Evolutionary conservation across 2,113 vertebrate genomes (phyloP).

Genomic region (Bothrops jararaca): DNA sequence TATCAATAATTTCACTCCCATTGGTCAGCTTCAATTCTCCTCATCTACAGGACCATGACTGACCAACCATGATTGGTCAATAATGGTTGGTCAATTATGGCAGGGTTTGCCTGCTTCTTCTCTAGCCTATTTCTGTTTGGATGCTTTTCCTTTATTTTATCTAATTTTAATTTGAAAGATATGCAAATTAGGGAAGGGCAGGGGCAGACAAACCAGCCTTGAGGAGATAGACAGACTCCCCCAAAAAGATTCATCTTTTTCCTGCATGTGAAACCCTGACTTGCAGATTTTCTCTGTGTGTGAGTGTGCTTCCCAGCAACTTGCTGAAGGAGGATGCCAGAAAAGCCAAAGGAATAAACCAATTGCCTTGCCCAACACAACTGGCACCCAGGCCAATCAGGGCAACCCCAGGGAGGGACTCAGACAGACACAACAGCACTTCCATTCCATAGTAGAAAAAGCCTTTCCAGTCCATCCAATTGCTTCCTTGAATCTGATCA

Average conservation of each 20-base stretch:
- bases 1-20: not conserved
- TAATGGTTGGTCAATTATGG: not conserved
- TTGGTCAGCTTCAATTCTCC: not conserved
- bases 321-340: not conserved
- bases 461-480: not conserved
- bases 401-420: not conserved
- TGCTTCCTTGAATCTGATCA: not conserved
- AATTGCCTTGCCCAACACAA: not conserved
- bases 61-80: not conserved
- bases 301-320: not conserved
- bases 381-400: not conserved
- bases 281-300: not conserved
- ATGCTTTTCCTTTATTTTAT: not conserved
- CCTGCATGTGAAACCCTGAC: not conserved
- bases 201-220: not conserved
- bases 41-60: not conserved
- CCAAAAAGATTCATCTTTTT: not conserved
- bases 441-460: not conserved
- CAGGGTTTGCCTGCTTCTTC: not conserved
- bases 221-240: not conserved
- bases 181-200: not conserved
- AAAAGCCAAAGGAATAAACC: not conserved
- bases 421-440: not conserved
- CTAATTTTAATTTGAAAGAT: not conserved
- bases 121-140: not conserved